These are phyloP conservation scores for Rhamphomyia laevipes DNA, from an alignment of 2,888 invertebrate species.

Conservation along the genomic window DNA sequence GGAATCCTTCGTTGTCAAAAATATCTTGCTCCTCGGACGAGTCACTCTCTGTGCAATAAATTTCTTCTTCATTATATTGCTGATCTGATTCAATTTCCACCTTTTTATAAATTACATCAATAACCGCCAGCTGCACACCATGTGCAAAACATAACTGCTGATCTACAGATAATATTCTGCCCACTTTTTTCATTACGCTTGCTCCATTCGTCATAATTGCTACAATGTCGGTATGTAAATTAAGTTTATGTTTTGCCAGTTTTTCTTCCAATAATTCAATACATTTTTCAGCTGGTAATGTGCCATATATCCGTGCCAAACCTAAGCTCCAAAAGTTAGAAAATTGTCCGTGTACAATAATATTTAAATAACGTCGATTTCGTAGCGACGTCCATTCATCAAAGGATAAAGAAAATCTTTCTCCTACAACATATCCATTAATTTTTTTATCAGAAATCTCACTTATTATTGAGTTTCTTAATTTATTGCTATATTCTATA, in stretches of 20 bases:
- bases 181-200: background rate
- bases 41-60: background rate
- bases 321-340: conserved; percentile 14
- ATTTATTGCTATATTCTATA: background rate
- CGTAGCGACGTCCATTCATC: conserved; percentile 11
- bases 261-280: conserved; percentile 11
- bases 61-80: conserved; percentile 13
- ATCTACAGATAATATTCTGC: background rate
- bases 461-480: background rate
- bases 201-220: background rate
- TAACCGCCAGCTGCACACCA: conserved; percentile 12
- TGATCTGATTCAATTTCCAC: background rate
- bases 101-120: conserved; percentile 12
- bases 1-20: background rate
- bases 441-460: background rate
- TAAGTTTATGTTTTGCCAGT: background rate
- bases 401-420: conserved; percentile 7
- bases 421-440: background rate
- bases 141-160: background rate
- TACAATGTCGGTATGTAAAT: background rate
- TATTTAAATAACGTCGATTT: conserved; percentile 3
- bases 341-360: background rate
- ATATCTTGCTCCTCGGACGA: background rate
- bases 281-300: conserved; percentile 2
- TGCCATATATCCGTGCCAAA: conserved; percentile 10